These are phyloP conservation scores for Lonchura striata DNA, from an alignment of 2,113 vertebrate species.

Conservation along the genomic window DNA sequence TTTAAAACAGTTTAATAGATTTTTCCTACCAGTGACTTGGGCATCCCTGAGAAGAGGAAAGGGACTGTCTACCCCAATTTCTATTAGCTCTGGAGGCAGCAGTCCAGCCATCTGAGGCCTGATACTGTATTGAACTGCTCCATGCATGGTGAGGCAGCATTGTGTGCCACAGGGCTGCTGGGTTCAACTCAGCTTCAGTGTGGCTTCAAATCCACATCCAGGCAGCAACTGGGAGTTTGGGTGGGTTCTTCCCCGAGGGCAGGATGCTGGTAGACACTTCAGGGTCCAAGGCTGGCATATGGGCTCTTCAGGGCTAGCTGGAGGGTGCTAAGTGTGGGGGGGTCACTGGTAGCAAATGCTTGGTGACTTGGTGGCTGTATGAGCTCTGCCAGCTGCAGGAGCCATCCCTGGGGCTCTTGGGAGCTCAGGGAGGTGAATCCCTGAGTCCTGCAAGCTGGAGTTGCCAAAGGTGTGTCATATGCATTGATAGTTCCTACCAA, in stretches of 20 bases:
- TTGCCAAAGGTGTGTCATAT: fast-evolving
- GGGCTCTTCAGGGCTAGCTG: background rate
- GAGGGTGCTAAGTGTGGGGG: background rate
- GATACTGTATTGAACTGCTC: background rate
- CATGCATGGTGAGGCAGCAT: background rate
- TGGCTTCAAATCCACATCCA: background rate
- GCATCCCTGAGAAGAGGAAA: background rate
- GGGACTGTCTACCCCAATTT: background rate
- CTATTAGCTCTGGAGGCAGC: background rate
- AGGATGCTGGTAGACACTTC: background rate
- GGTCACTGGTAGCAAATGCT: background rate
- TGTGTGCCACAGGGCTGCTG: background rate
- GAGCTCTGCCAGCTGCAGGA: background rate
- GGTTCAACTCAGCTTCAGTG: background rate
- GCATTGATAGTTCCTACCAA: background rate
- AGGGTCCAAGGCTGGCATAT: background rate
- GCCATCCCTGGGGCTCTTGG: background rate
- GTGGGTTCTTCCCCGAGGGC: fast-evolving
- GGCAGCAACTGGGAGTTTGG: background rate
- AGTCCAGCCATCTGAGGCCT: background rate
- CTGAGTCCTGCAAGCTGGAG: too few species aligned
- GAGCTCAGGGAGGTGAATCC: background rate
- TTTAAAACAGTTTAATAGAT: background rate
- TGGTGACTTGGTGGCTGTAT: background rate
- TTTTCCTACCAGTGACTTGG: background rate